phyloP scores from a whole-genome alignment of 30 jellyfish, hydroid and myxozoan species.

The Aurelia coerulea region DNA sequence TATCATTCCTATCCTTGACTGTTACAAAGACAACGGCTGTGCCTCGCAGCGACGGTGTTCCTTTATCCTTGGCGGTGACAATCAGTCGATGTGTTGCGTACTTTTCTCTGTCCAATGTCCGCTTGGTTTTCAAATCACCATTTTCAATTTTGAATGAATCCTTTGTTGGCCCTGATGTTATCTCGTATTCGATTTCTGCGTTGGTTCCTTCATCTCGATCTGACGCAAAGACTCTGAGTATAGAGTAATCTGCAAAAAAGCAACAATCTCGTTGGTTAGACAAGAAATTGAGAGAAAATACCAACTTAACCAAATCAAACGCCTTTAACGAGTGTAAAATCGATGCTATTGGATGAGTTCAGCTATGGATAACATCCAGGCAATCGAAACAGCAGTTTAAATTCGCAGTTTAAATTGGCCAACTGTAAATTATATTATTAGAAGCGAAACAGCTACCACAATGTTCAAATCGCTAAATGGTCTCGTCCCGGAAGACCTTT shows the following conservation, averaged over 20 bases:
- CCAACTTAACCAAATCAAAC: too few relatives aligned
- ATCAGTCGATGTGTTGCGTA: conserved; percentile 55
- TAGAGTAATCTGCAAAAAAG: conserved; percentile 22
- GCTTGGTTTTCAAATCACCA: conserved; percentile 69
- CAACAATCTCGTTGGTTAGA: background rate
- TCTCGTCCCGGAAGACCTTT: too few relatives aligned
- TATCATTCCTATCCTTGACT: conserved; percentile 81
- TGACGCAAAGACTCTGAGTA: conserved; percentile 73
- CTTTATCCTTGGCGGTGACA: conserved; percentile 87
- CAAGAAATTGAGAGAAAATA: too few relatives aligned
- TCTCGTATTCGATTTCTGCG: conserved; percentile 75
- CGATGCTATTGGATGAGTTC: too few relatives aligned
- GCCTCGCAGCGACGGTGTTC: conserved; percentile 76
- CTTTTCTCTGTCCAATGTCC: conserved; percentile 75
- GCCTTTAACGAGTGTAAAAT: too few relatives aligned
- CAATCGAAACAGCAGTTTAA: too few relatives aligned
- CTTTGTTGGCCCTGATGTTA: conserved; percentile 60
- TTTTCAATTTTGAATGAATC: conserved; percentile 62
- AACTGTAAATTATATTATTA: too few relatives aligned
- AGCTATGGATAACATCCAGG: too few relatives aligned
- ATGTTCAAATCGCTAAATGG: too few relatives aligned
- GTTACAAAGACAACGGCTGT: conserved; percentile 50
- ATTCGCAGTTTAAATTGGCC: too few relatives aligned
- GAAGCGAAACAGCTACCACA: too few relatives aligned
- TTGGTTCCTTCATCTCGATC: conserved; percentile 82